Evolutionary conservation across 1,140 invertebrate species (phyloP).

Genomic region (Andrena cerasifolii): DNA sequence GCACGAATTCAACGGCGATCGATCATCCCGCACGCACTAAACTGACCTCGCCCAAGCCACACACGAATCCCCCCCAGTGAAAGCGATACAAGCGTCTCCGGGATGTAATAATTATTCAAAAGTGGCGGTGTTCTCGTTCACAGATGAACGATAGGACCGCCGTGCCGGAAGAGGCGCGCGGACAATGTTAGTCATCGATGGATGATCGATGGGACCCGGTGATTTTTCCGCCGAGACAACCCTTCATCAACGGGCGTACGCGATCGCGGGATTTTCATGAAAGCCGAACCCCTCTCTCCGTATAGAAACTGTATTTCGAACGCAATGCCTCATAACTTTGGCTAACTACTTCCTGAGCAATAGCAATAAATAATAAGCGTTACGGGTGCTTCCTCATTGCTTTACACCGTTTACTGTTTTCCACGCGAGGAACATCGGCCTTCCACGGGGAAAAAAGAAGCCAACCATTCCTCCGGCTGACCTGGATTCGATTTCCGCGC

Average conservation of each 20-base stretch:
- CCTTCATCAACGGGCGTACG: background rate
- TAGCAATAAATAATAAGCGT: constrained; percentile 40
- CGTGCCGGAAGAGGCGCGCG: constrained; percentile 10
- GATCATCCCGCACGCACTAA: constrained; percentile 16
- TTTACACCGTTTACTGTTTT: constrained; percentile 6
- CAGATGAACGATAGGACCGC: background rate
- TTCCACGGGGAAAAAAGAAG: constrained; percentile 8
- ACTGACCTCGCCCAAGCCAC: constrained; percentile 11
- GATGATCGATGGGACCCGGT: constrained; percentile 20
- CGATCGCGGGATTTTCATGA: background rate
- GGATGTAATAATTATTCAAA: constrained; percentile 30
- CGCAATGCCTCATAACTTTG: constrained; percentile 33
- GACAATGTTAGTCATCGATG: constrained; percentile 4
- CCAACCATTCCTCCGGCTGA: constrained; percentile 2
- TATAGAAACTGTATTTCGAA: background rate
- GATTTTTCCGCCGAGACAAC: constrained; percentile 26
- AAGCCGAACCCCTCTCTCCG: background rate
- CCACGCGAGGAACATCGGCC: background rate
- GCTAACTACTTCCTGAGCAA: constrained; percentile 44
- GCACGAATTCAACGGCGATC: constrained; percentile 31
- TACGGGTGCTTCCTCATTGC: constrained; percentile 38
- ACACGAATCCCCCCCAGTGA: background rate
- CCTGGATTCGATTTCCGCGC: constrained; percentile 1
- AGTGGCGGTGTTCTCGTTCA: constrained; percentile 1
- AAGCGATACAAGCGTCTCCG: constrained; percentile 3